phyloP scores from a whole-genome alignment of 2,888 invertebrate genomes.

The Itoplectis maculator region DNA sequence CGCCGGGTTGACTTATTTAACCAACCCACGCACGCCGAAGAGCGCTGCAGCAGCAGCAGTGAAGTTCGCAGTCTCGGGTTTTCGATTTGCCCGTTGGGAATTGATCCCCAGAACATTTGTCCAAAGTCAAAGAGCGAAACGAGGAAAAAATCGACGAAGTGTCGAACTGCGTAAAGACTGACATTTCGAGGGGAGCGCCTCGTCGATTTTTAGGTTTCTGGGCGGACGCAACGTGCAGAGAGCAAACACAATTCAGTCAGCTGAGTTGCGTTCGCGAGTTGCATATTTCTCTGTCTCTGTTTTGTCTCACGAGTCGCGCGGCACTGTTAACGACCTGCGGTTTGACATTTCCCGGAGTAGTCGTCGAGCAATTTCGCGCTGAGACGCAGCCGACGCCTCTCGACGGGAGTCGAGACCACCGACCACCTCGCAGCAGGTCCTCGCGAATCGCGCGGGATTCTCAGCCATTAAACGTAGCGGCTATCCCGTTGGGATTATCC shows the following conservation, averaged over 20 bases:
- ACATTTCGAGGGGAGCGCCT: conserved; percentile 18
- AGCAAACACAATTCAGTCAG: too few species aligned
- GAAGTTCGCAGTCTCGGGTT: not conserved
- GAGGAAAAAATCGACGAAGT: not conserved
- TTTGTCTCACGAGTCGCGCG: not conserved
- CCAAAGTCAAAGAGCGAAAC: not conserved
- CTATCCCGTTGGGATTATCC: not conserved
- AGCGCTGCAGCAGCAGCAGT: not conserved
- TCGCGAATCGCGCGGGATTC: conserved; percentile 7
- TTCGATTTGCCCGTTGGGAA: conserved; percentile 8
- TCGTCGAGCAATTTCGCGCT: conserved; percentile 25
- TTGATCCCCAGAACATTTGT: not conserved
- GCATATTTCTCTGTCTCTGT: conserved; percentile 3
- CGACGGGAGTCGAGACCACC: too few species aligned
- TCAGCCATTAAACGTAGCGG: conserved; percentile 7
- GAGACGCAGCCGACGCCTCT: not conserved
- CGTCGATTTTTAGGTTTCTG: conserved; percentile 18
- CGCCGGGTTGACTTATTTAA: conserved; percentile 24
- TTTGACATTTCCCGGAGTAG: conserved; percentile 48
- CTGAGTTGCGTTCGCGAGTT: too few species aligned
- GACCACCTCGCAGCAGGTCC: too few species aligned
- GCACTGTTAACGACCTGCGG: not conserved
- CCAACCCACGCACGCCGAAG: conserved; percentile 18
- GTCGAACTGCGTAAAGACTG: not conserved
- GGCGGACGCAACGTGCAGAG: not conserved